These are phyloP conservation scores for Passer domesticus DNA, from an alignment of 2,113 vertebrate species.

Conservation along the genomic window DNA sequence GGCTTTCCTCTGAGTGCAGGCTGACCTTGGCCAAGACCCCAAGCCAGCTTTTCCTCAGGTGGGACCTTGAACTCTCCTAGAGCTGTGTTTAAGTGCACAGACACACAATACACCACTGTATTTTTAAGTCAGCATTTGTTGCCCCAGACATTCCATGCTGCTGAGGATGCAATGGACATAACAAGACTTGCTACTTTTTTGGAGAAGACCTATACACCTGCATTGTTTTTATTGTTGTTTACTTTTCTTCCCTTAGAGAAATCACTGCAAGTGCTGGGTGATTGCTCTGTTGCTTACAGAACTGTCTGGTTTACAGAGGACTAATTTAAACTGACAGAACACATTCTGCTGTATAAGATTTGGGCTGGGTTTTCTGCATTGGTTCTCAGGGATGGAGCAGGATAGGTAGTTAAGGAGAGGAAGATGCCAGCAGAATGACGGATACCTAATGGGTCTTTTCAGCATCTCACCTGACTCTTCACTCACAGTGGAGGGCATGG, in stretches of 20 bases:
- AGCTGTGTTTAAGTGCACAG: not conserved
- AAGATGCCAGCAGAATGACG: not conserved
- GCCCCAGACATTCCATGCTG: not conserved
- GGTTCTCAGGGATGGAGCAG: not conserved
- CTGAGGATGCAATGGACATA: not conserved
- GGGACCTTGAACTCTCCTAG: not conserved
- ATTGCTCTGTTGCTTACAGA: not conserved
- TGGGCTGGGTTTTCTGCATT: not conserved
- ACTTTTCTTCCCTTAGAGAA: not conserved
- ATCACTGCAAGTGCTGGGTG: not conserved
- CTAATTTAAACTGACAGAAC: not conserved
- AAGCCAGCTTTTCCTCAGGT: not conserved
- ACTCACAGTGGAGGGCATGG: not conserved
- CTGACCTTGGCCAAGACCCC: conserved; percentile 4
- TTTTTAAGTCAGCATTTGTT: not conserved
- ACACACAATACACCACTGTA: not conserved
- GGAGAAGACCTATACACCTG: not conserved
- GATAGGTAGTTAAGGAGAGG: not conserved
- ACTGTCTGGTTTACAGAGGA: not conserved
- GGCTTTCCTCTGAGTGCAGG: not conserved
- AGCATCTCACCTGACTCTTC: not conserved
- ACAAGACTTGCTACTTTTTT: not conserved
- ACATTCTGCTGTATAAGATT: not conserved
- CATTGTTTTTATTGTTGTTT: not conserved
- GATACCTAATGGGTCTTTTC: not conserved